phyloP scores from a whole-genome alignment of 2,888 invertebrate species.

The Ochropleura leucogaster region DNA sequence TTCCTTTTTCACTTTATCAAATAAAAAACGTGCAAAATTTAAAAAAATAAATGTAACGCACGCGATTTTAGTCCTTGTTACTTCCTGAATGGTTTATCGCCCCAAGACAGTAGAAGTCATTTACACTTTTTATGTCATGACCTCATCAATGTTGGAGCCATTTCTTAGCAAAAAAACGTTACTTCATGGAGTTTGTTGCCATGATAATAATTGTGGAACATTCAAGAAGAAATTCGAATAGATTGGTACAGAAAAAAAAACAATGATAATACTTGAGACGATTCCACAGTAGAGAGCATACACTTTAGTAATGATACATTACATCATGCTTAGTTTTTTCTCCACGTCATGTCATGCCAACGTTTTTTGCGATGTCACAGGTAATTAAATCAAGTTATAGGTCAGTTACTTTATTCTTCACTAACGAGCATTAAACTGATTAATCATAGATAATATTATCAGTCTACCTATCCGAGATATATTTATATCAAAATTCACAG shows the following conservation, averaged over 20 bases:
- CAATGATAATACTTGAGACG: slow-evolving; percentile 10
- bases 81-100: slow-evolving; percentile 12
- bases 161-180: slow-evolving; percentile 51
- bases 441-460: slow-evolving; percentile 8
- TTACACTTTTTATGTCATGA: slow-evolving; percentile 43
- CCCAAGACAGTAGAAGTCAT: slow-evolving; percentile 5
- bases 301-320: slow-evolving; percentile 39
- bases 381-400: slow-evolving; percentile 39
- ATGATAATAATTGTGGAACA: slow-evolving; percentile 28
- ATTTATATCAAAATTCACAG: slow-evolving; percentile 5
- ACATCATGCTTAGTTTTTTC: slow-evolving; percentile 50
- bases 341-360: slow-evolving; percentile 15
- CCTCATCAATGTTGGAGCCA: slow-evolving; percentile 31
- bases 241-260: slow-evolving; percentile 43
- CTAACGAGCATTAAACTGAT: slow-evolving; percentile 25
- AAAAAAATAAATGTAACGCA: slow-evolving; percentile 4
- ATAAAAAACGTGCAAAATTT: slow-evolving; percentile 1
- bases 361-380: slow-evolving; percentile 29
- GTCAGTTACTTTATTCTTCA: slow-evolving; percentile 39
- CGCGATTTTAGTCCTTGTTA: slow-evolving; percentile 3
- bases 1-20: slow-evolving; percentile 23
- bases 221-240: slow-evolving; percentile 24
- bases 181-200: slow-evolving; percentile 34
- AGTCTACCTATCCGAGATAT: slow-evolving; percentile 13
- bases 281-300: slow-evolving; percentile 30